Conservation (phyloP, 2,888 invertebrate genomes). For the Margaritifera margaritifera region DNA sequence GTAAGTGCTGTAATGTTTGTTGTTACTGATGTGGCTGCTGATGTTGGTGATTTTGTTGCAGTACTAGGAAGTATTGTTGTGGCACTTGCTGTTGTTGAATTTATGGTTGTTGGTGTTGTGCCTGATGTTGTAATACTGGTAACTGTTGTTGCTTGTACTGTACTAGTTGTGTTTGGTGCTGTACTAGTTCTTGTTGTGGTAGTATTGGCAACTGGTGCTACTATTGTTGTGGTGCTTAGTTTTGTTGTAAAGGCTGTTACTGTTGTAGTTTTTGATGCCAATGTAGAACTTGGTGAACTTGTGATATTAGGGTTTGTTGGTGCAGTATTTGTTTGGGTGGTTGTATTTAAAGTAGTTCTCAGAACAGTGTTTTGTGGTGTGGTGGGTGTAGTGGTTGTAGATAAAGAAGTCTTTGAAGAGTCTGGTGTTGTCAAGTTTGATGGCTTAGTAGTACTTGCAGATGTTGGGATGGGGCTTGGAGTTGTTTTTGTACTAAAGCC, state of each 20-base stretch:
- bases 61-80: not conserved
- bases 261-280: not conserved
- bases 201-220: not conserved
- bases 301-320: not conserved
- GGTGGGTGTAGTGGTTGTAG: not conserved
- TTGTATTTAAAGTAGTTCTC: not conserved
- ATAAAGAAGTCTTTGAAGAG: not conserved
- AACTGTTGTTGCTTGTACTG: not conserved
- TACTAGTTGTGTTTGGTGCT: not conserved
- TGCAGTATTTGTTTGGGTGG: not conserved
- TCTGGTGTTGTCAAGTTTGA: slow-evolving; percentile 1
- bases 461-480: not conserved
- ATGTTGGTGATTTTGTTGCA: not conserved
- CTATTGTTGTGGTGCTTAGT: slow-evolving; percentile 1
- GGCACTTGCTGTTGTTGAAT: not conserved
- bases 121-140: not conserved
- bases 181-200: not conserved
- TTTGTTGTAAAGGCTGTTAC: not conserved
- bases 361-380: not conserved
- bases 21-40: not conserved
- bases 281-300: slow-evolving; percentile 3
- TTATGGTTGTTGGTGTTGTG: not conserved
- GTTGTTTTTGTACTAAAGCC: slow-evolving; percentile 2
- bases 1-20: not conserved
- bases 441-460: not conserved